A percentile compares a stretch with the other conserved stretches of the same genome.
These are phyloP conservation scores for Cololabis saira DNA, from an alignment of 2,113 vertebrate species.

Conservation along the genomic window DNA sequence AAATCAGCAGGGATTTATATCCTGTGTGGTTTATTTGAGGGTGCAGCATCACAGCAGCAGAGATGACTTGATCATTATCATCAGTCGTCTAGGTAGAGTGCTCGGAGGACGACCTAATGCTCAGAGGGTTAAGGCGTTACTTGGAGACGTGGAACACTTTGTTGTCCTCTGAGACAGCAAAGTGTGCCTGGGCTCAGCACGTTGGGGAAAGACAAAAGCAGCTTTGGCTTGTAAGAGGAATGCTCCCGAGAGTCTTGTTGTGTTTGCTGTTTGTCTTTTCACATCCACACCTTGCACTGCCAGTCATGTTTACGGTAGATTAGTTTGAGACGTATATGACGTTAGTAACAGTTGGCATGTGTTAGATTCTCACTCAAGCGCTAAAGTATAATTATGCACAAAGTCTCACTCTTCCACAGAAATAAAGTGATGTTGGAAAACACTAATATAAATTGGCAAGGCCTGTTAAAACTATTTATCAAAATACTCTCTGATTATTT, in stretches of 20 bases:
- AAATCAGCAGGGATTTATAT: slow-evolving; percentile 32
- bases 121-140: slow-evolving; percentile 74
- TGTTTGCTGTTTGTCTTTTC: slow-evolving; percentile 16
- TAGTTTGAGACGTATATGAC: not conserved
- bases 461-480: not conserved
- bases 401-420: not conserved
- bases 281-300: not conserved
- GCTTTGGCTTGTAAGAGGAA: slow-evolving; percentile 31
- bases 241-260: slow-evolving; percentile 28
- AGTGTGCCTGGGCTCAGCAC: slow-evolving; percentile 33
- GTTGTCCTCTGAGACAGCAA: slow-evolving; percentile 59
- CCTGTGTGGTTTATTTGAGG: slow-evolving; percentile 13
- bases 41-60: slow-evolving; percentile 11
- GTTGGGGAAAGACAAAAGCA: slow-evolving; percentile 40
- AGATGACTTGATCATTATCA: slow-evolving; percentile 53
- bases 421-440: not conserved
- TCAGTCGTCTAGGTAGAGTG: slow-evolving; percentile 48
- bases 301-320: not conserved
- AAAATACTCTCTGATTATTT: not conserved
- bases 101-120: slow-evolving; percentile 63
- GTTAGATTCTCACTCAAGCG: not conserved
- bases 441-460: too few relatives aligned
- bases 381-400: not conserved
- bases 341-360: not conserved
- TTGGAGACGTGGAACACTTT: slow-evolving; percentile 82